Base-by-base conservation (phyloP, 2,113 vertebrate species). In the Epinephelus moara region DNA sequence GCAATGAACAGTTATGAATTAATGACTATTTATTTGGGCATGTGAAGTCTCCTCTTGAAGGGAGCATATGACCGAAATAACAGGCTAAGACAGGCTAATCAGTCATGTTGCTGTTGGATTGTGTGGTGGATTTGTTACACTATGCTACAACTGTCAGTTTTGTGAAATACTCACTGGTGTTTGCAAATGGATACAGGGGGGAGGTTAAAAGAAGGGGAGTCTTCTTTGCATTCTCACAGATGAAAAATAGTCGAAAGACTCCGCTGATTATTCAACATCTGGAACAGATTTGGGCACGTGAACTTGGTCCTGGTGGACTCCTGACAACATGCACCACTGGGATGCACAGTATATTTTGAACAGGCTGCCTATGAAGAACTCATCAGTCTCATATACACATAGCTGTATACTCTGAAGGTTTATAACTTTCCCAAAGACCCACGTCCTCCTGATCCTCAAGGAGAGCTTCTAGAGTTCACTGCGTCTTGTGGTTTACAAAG, bases 241-340 rank as follows among this genome's bases (percentile, higher is more conserved):
- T 79, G 73, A 86, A 90, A 89, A 94, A 91, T 90, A 70, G 84
- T 73, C 66, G 19, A 67, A 82, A 84, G 71, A 69, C 63, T 85
- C 56, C n/a, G 4, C 90, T 92, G 85, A 94, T 91, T 93, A 85
- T 91, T 88, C 75, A 56, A 85, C 95, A 95, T 95, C 94, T 96
- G 94, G 94, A 94, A 94, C 42, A 67, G 50, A 89, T 96, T 94
- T 81, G 70, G 63, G 37, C 82, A 81, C 27, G 82, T 87, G 81
- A 94, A 90, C 88, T 85, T 40, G 59, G 70, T 68, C 70, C 72
- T 68, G 75, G 91, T 79, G 86, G 92, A 93, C 82, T 84, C 75
- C 76, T 77, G 83, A 88, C 85, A 89, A 45, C 81, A 81, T 13
- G 68, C 79, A 85, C 74, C 60, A 0, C 85, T 72, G 85, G 88